These are phyloP conservation scores for Gibbula magus DNA, from an alignment of 2,888 invertebrate genomes.

Conservation along the genomic window DNA sequence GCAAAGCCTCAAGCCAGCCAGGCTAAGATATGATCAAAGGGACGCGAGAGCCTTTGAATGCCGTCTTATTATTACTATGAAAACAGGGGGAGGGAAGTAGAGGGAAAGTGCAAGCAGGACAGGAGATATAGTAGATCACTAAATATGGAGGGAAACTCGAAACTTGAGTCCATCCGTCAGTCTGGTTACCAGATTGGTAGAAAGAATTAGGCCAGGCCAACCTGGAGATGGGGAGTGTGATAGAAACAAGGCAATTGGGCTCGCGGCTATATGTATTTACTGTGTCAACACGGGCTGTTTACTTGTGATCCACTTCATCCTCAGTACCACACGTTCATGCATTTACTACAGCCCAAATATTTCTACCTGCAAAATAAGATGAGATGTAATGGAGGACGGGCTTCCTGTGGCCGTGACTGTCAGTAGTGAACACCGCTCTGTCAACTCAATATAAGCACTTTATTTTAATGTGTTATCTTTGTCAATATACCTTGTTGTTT, in stretches of 20 bases:
- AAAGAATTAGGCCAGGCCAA: not conserved
- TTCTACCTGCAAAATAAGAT: not conserved
- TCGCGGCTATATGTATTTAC: constrained; percentile 3
- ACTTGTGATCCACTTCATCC: not conserved
- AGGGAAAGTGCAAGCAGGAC: not conserved
- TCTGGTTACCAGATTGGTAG: not conserved
- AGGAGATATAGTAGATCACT: not conserved
- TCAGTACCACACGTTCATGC: not conserved
- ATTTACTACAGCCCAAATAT: not conserved
- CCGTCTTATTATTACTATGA: not conserved
- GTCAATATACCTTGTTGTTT: not conserved
- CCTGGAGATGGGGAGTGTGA: not conserved
- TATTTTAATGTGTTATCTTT: constrained; percentile 11
- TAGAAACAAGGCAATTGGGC: not conserved
- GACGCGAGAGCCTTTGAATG: not conserved
- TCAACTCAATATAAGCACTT: not conserved
- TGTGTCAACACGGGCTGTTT: not conserved
- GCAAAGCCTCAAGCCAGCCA: too few relatives aligned
- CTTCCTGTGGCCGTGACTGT: not conserved
- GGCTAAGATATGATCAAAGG: not conserved
- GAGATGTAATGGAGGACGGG: not conserved
- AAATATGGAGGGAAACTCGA: constrained; percentile 5
- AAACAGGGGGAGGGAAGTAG: not conserved
- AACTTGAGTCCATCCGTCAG: not conserved
- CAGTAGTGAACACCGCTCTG: not conserved